A percentile compares a stretch with the other conserved stretches of the same genome.
phyloP scores from a whole-genome alignment of 2,113 vertebrate species.

The Pteropus alecto region DNA sequence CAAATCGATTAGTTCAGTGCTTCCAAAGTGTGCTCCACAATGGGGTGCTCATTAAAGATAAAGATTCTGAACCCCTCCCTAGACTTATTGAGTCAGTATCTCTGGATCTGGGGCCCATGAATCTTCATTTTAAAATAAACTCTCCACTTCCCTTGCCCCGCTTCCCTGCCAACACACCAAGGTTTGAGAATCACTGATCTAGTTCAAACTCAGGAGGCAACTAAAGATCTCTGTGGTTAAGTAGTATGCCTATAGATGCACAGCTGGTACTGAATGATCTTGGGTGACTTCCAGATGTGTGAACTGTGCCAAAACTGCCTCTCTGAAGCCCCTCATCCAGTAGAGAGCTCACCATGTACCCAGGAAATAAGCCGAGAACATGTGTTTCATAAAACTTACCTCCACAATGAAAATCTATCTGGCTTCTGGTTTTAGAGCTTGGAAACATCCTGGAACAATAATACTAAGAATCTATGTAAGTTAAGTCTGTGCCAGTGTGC shows the following conservation, averaged over 20 bases:
- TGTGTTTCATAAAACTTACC: background rate
- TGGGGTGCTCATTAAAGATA: background rate
- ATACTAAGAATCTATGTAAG: background rate
- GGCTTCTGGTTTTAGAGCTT: slow-evolving; percentile 36
- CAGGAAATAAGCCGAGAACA: slow-evolving; percentile 16
- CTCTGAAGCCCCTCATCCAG: background rate
- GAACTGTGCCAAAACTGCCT: background rate
- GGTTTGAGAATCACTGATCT: background rate
- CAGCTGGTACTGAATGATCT: background rate
- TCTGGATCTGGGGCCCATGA: background rate
- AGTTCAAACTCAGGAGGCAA: background rate
- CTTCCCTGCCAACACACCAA: background rate
- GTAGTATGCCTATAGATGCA: background rate
- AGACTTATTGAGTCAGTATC: background rate
- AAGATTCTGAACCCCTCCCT: background rate
- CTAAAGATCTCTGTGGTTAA: background rate
- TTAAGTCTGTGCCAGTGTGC: background rate
- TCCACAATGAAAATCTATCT: background rate
- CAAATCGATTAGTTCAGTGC: background rate
- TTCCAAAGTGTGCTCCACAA: slow-evolving; percentile 18
- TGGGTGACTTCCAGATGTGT: background rate
- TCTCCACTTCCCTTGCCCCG: too few relatives aligned
- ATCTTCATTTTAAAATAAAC: slow-evolving; percentile 20
- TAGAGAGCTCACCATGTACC: background rate
- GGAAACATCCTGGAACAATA: background rate